A percentile compares a stretch with the other conserved stretches of the same genome.
Evolutionary conservation across 2,113 vertebrate species (phyloP).

Genomic region (Grantiella picta): DNA sequence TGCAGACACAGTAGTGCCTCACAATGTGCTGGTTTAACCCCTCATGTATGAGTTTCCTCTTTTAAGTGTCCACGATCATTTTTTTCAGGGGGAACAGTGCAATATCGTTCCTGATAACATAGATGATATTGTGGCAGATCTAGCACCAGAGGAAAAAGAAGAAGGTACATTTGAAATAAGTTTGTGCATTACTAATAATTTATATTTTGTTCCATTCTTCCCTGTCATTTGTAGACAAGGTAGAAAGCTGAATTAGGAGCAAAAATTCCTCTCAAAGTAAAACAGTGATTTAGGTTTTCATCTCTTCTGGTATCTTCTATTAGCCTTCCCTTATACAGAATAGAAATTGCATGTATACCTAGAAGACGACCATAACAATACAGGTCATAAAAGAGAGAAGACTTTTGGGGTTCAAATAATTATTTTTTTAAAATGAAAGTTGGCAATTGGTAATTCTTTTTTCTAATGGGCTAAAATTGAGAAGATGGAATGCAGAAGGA

Average conservation of each 20-base stretch:
- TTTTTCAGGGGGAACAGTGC: constrained; percentile 94
- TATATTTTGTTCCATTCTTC: background rate
- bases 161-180: constrained; percentile 82
- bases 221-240: background rate
- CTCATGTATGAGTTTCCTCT: background rate
- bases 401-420: background rate
- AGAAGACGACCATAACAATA: background rate
- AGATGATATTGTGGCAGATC: constrained; percentile 96
- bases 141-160: constrained; percentile 95
- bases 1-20: background rate
- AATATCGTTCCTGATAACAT: constrained; percentile 97
- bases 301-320: background rate
- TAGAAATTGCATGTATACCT: background rate
- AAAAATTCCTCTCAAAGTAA: background rate
- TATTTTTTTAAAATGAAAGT: background rate
- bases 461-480: background rate
- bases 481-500: background rate
- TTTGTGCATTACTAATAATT: background rate
- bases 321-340: background rate
- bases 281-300: background rate
- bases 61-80: background rate
- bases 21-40: background rate
- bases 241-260: background rate
- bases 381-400: background rate
- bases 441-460: background rate